A percentile compares a stretch with the other conserved stretches of the same genome.
phyloP scores from a whole-genome alignment of 1,140 invertebrate genomes.

The Steinernema feltiae region DNA sequence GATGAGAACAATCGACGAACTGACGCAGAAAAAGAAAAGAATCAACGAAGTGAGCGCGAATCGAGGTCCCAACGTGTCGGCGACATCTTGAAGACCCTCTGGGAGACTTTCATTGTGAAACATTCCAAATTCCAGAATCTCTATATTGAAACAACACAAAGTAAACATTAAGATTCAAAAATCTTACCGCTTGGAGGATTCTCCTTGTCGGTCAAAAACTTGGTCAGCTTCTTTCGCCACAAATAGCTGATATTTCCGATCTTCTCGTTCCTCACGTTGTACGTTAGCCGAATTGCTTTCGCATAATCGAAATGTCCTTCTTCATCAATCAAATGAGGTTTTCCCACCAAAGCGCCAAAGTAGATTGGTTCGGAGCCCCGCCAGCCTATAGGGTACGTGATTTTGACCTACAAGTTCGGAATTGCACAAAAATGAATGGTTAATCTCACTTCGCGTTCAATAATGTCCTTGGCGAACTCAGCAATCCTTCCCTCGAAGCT shows the following conservation, averaged over 20 bases:
- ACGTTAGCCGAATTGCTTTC: conserved; percentile 50
- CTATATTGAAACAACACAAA: conserved; percentile 35
- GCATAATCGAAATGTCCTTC: conserved; percentile 56
- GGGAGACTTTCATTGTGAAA: conserved; percentile 55
- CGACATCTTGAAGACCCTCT: conserved; percentile 57
- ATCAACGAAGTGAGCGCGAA: conserved; percentile 43
- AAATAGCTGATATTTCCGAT: conserved; percentile 46
- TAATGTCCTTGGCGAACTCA: conserved; percentile 53
- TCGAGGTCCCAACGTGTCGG: conserved; percentile 53
- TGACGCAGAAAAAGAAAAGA: conserved; percentile 52
- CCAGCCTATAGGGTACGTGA: conserved; percentile 57
- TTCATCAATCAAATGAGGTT: conserved; percentile 50
- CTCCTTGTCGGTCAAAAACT: conserved; percentile 46
- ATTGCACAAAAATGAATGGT: neutral
- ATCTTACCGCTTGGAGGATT: conserved; percentile 49
- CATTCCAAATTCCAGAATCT: conserved; percentile 55
- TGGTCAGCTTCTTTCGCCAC: conserved; percentile 48
- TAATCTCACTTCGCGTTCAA: conserved; percentile 49
- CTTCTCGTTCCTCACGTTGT: conserved; percentile 52
- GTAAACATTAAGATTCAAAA: neutral
- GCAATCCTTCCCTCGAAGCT: conserved; percentile 43
- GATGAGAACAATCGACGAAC: conserved; percentile 57
- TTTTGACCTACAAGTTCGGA: conserved; percentile 46
- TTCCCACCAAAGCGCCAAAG: conserved; percentile 54
- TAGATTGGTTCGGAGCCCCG: conserved; percentile 58